These are phyloP conservation scores for Ichneumon xanthorius DNA, from an alignment of 2,888 invertebrate species.

Conservation along the genomic window DNA sequence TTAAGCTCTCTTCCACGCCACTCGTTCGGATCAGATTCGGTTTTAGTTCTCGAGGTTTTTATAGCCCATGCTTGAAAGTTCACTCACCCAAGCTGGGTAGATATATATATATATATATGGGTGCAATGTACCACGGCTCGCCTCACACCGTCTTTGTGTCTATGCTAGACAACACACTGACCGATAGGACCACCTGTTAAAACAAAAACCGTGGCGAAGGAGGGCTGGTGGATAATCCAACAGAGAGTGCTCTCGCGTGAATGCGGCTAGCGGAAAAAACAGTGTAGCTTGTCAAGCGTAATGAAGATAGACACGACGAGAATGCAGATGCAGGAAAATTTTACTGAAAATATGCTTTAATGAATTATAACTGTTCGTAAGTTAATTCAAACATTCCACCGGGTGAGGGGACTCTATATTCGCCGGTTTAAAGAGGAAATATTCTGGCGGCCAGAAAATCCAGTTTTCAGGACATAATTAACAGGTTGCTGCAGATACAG, in stretches of 20 bases:
- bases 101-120: slow-evolving; percentile 15
- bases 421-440: not conserved
- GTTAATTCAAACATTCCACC: not conserved
- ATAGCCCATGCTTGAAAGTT: slow-evolving; percentile 36
- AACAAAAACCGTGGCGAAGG: slow-evolving; percentile 22
- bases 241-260: slow-evolving; percentile 22
- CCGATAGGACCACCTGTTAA: slow-evolving; percentile 45
- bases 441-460: not conserved
- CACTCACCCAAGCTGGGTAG: slow-evolving; percentile 21
- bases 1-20: slow-evolving; percentile 3
- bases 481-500: not conserved
- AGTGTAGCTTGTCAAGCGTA: not conserved
- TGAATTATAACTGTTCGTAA: not conserved
- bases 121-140: not conserved
- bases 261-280: slow-evolving; percentile 14
- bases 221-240: slow-evolving; percentile 11
- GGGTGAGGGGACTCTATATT: too few relatives aligned
- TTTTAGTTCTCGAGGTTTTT: slow-evolving; percentile 40
- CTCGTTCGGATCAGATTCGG: slow-evolving; percentile 41
- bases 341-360: not conserved
- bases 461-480: not conserved
- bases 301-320: slow-evolving; percentile 33
- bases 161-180: slow-evolving; percentile 14
- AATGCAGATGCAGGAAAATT: not conserved
- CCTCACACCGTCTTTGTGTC: not conserved